Evolutionary conservation across 2,113 vertebrate genomes (phyloP), one percentile per base, ranked within the genome.

Genomic region (Brienomyrus longianalis): DNA sequence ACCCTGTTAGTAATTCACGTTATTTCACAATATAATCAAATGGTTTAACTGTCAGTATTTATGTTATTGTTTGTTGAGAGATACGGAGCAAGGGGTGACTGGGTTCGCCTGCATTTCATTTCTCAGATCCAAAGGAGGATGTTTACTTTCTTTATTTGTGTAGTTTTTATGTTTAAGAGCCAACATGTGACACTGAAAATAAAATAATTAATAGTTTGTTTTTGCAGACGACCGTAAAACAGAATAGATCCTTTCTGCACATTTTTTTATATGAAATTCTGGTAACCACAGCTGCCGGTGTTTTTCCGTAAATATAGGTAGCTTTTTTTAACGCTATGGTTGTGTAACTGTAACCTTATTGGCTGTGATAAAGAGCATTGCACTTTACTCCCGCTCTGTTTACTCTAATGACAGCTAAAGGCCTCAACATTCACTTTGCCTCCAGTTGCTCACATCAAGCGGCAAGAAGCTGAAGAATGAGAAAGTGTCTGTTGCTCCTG

Each of bases 391-490:
- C 51, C 5, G 3, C 31, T 39, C 39, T 83, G 77, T 83, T 86
- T 86, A 54, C 84, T 31, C 50, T 5, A 17, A 15, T 13, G 23
- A 27, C 50, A 17, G 10, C 35, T 86, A 86, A 86, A 51, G 47
- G 84, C 5, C 84, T 86, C 47, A 48, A 23, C 13, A 23, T 51
- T 23, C 51, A 47, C 48, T 52, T n/a, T 31, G 17, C 27, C 85
- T 86, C 19, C 9, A 39, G n/a, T 17, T 50, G 15, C 17, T 88
- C 39, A 88, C 50, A 19, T 45, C 9, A 35, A 19, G 15, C 10
- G 47, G 27, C 31, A 43, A 50, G 21, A 31, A 27, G 17, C 48
- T 51, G 56, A 56, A 89, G 8, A 21, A 91, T 91, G 90, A 89
- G 54, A n/a, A 2, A 9, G 50, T 88, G 19, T 54, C 23, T 90